A percentile compares a stretch with the other conserved stretches of the same genome.
Evolutionary conservation across 2,113 vertebrate species (phyloP).

Genomic region (Rhabdomys dilectus): DNA sequence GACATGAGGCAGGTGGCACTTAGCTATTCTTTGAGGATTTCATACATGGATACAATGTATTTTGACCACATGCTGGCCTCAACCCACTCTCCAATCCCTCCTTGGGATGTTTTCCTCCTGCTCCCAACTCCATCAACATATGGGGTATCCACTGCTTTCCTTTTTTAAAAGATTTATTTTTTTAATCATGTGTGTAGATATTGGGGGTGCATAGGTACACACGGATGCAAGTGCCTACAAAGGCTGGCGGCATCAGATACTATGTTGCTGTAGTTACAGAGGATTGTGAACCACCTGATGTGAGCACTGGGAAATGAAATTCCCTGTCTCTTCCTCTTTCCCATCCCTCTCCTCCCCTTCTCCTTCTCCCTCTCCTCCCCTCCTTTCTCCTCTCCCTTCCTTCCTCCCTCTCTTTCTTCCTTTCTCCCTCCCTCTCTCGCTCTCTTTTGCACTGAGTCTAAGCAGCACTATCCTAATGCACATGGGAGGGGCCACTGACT

Average conservation of each 20-base stretch:
- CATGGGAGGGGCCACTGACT: neutral
- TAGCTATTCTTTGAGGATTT: neutral
- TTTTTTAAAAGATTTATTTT: neutral
- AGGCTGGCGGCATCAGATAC: neutral
- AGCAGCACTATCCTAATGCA: neutral
- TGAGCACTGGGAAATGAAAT: neutral
- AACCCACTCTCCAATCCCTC: neutral
- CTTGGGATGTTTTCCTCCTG: neutral
- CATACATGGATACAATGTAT: neutral
- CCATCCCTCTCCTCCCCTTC: accelerated
- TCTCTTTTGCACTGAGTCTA: neutral
- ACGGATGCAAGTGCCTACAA: neutral
- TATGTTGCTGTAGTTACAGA: neutral
- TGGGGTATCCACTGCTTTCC: too few species aligned
- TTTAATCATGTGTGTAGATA: neutral
- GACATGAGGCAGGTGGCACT: accelerated
- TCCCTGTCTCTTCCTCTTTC: neutral
- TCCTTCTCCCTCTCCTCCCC: accelerated
- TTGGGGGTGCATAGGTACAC: neutral
- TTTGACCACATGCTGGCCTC: neutral
- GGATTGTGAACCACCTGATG: neutral
- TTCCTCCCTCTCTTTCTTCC: too few species aligned
- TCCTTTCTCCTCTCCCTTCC: too few species aligned
- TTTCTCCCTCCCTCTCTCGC: neutral
- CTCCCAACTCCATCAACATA: neutral